phyloP scores from a whole-genome alignment of 2,888 invertebrate genomes.

The Melieria crassipennis region DNA sequence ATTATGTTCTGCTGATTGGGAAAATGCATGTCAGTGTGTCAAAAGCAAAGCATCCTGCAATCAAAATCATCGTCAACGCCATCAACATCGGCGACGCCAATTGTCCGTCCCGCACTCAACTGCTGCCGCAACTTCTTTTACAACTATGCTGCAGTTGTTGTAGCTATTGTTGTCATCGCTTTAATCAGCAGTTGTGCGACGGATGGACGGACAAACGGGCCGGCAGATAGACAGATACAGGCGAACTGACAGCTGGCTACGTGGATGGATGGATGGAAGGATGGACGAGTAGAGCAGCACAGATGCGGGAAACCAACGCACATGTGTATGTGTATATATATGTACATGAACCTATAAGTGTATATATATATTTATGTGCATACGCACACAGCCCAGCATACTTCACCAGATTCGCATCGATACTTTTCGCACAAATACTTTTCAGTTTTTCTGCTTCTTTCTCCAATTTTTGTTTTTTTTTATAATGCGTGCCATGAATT shows the following conservation, averaged over 20 bases:
- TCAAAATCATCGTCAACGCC: slow-evolving; percentile 24
- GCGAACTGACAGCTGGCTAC: neutral
- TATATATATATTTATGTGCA: neutral
- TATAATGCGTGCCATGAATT: too few relatives aligned
- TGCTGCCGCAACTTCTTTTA: neutral
- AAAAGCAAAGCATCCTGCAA: slow-evolving; percentile 20
- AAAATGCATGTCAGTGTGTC: slow-evolving; percentile 15
- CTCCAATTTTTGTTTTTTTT: neutral
- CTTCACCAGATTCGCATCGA: slow-evolving; percentile 14
- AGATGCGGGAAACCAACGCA: neutral
- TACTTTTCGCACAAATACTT: slow-evolving; percentile 15
- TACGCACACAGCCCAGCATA: slow-evolving; percentile 9
- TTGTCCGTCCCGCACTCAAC: too few relatives aligned
- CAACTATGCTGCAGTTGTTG: neutral
- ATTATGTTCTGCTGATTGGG: too few relatives aligned
- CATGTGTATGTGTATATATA: neutral
- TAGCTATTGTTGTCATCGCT: neutral
- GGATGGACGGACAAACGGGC: neutral
- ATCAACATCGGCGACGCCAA: neutral
- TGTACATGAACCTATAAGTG: neutral
- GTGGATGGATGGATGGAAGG: neutral
- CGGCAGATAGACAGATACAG: neutral
- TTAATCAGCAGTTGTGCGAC: neutral
- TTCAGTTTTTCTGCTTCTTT: slow-evolving; percentile 13
- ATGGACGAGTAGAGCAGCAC: neutral